These are phyloP conservation scores for Lepisosteus osseus DNA, from an alignment of 2,113 vertebrate species.

Conservation along the genomic window DNA sequence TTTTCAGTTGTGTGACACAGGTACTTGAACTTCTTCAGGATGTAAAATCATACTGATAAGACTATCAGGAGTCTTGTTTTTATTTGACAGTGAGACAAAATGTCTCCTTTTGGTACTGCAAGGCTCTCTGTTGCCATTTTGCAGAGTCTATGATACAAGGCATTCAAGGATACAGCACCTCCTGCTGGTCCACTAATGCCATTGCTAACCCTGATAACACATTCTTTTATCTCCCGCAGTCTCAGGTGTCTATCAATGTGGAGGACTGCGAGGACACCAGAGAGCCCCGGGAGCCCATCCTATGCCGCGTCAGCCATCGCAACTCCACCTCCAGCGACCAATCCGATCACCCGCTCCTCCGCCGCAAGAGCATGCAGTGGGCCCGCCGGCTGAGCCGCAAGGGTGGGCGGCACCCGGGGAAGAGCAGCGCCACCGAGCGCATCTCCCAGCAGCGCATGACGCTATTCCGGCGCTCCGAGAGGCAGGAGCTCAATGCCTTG, in stretches of 20 bases:
- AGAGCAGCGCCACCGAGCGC: slow-evolving; percentile 64
- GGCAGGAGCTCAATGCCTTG: slow-evolving; percentile 72
- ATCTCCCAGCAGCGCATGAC: slow-evolving; percentile 75
- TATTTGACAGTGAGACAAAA: too few relatives aligned
- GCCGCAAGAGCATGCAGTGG: slow-evolving; percentile 80
- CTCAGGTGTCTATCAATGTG: slow-evolving; percentile 75
- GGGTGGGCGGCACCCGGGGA: slow-evolving; percentile 57
- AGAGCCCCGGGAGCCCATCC: slow-evolving; percentile 66
- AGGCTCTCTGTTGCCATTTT: too few relatives aligned
- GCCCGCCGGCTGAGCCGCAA: slow-evolving; percentile 72
- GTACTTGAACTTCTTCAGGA: too few relatives aligned
- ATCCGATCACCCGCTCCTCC: slow-evolving; percentile 69
- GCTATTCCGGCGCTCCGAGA: slow-evolving; percentile 71
- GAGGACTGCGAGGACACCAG: slow-evolving; percentile 77
- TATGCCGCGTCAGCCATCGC: slow-evolving; percentile 62
- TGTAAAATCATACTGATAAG: too few relatives aligned
- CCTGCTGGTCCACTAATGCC: not conserved
- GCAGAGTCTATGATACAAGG: too few relatives aligned
- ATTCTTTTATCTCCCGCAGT: slow-evolving; percentile 41
- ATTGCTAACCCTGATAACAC: not conserved
- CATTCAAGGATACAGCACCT: too few relatives aligned
- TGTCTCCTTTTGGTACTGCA: too few relatives aligned
- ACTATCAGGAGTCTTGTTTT: too few relatives aligned
- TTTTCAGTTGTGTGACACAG: too few relatives aligned
- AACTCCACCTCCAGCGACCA: slow-evolving; percentile 74